Evolutionary conservation across 2,797 vertebrate species (phyloP).

Genomic region (Epinephelus awoara): DNA sequence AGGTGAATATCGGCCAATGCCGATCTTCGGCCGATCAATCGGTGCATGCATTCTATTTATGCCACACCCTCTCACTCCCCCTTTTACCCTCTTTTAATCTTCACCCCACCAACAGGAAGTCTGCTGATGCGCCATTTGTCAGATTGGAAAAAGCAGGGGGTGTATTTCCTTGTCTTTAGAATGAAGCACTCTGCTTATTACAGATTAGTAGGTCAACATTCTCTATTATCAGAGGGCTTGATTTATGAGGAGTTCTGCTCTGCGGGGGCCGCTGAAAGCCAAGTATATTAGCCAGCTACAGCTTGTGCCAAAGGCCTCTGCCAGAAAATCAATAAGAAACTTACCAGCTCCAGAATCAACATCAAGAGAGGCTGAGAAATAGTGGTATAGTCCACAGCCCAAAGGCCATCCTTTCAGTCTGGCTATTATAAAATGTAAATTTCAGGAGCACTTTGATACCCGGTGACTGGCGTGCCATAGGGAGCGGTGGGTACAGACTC

Average conservation of each 20-base stretch:
- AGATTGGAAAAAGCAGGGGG: constrained; percentile 49
- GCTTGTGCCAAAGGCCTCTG: constrained; percentile 78
- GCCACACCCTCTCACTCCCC: constrained; percentile 2
- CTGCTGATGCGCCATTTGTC: constrained; percentile 60
- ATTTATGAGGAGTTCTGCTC: constrained; percentile 75
- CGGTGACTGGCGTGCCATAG: background rate
- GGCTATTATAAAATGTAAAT: constrained; percentile 53
- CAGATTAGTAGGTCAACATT: constrained; percentile 83
- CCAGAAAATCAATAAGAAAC: constrained; percentile 84
- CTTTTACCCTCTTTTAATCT: background rate
- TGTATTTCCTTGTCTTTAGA: constrained; percentile 58
- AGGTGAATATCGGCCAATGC: too few relatives aligned
- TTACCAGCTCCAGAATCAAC: constrained; percentile 61
- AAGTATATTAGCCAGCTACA: constrained; percentile 80
- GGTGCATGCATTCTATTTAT: constrained; percentile 12
- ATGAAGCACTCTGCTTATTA: constrained; percentile 80
- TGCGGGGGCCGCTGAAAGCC: constrained; percentile 77
- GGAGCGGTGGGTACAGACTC: background rate
- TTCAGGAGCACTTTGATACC: background rate
- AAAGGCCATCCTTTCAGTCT: constrained; percentile 33
- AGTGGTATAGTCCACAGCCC: constrained; percentile 42
- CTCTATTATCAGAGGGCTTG: constrained; percentile 77
- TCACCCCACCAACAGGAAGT: constrained; percentile 25
- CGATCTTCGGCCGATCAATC: too few relatives aligned
- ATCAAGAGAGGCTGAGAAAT: constrained; percentile 54